These are phyloP conservation scores for Hemicentrotus pulcherrimus DNA, from an alignment of 35 echinoderm and acorn worm species.

Conservation along the genomic window DNA sequence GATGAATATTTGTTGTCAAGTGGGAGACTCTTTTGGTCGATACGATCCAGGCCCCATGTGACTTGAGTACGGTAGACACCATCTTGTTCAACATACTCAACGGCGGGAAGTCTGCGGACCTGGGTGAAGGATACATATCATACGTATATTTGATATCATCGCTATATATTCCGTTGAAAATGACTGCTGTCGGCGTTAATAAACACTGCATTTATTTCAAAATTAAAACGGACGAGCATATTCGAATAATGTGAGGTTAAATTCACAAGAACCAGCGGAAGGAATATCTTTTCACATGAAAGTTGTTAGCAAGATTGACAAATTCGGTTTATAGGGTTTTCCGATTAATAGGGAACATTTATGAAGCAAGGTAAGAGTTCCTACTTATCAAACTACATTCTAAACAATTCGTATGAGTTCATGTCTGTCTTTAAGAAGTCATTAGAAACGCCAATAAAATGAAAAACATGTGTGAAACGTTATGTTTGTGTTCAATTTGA, in stretches of 20 bases:
- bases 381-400: too few relatives aligned
- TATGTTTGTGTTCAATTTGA: too few relatives aligned
- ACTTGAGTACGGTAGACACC: conserved; percentile 11
- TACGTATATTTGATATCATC: background rate
- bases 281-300: background rate
- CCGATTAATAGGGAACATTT: too few relatives aligned
- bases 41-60: conserved; percentile 5
- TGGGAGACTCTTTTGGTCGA: background rate
- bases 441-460: too few relatives aligned
- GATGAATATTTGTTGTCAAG: background rate
- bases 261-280: background rate
- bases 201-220: background rate
- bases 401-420: too few relatives aligned
- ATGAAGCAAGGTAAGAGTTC: too few relatives aligned
- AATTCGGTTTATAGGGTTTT: too few relatives aligned
- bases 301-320: too few relatives aligned
- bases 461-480: too few relatives aligned
- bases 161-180: background rate
- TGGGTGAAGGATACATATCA: background rate
- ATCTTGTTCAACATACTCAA: background rate
- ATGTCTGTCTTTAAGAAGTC: too few relatives aligned
- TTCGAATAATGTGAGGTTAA: too few relatives aligned
- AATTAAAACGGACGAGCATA: background rate
- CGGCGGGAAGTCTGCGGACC: background rate
- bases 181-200: background rate